Evolutionary conservation across 2,797 vertebrate species (phyloP).

Genomic region (Streptopelia turtur): DNA sequence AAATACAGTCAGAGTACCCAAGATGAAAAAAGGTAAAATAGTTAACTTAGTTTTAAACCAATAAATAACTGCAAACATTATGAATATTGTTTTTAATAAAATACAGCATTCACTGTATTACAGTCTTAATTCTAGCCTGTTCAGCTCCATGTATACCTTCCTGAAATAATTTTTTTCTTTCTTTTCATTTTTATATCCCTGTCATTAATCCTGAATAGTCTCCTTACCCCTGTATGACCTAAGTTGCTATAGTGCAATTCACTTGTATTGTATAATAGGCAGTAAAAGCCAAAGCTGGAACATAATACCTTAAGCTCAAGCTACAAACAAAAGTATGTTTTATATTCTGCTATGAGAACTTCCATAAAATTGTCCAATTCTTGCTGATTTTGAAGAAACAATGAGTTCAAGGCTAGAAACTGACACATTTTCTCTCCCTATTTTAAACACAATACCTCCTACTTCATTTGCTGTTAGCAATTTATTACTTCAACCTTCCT

Average conservation of each 20-base stretch:
- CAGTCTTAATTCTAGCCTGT: not conserved
- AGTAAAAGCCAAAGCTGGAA: not conserved
- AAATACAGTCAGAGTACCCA: constrained; percentile 2
- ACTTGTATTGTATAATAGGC: not conserved
- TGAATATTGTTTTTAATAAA: not conserved
- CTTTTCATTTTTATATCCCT: not conserved
- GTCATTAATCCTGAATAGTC: not conserved
- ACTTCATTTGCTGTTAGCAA: not conserved
- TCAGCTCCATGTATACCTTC: not conserved
- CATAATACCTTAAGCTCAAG: not conserved
- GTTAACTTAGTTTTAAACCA: not conserved
- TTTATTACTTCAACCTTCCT: not conserved
- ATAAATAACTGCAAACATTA: not conserved
- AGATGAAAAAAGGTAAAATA: not conserved
- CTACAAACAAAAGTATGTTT: not conserved
- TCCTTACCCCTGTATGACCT: not conserved
- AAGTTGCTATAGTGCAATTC: not conserved
- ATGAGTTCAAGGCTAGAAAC: not conserved
- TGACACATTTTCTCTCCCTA: not conserved
- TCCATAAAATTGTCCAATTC: not conserved
- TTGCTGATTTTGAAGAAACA: not conserved
- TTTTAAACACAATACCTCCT: not conserved
- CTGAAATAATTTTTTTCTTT: not conserved
- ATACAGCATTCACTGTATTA: not conserved
- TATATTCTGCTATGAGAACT: not conserved